Conservation (phyloP, 2,797 vertebrate genomes). For the Cyprinodon diabolis region DNA sequence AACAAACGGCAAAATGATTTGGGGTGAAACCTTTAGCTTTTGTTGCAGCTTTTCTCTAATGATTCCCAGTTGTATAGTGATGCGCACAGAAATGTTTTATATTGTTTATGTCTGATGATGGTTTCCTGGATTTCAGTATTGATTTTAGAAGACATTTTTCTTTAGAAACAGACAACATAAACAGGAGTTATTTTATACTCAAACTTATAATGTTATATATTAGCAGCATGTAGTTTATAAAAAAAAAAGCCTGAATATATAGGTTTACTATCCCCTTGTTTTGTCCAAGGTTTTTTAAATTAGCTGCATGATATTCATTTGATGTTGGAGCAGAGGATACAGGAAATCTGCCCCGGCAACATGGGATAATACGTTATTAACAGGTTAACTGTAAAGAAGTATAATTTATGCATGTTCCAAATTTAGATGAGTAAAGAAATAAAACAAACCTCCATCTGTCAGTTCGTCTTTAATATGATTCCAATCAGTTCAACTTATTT, state of each 20-base stretch:
- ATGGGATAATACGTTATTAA: not conserved
- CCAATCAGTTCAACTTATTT: not conserved
- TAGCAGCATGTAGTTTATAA: not conserved
- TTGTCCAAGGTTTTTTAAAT: not conserved
- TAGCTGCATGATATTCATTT: not conserved
- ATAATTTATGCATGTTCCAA: not conserved
- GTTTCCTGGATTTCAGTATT: not conserved
- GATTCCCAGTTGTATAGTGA: not conserved
- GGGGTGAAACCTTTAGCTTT: constrained; percentile 24
- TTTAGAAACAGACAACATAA: not conserved
- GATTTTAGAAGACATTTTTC: not conserved
- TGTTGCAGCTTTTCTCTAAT: constrained; percentile 1
- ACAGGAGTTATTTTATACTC: not conserved
- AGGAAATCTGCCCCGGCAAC: not conserved
- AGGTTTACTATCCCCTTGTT: not conserved
- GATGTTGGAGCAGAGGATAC: not conserved
- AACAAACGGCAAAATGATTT: constrained; percentile 18
- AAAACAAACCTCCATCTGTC: not conserved
- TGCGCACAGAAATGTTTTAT: not conserved
- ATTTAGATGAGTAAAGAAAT: not conserved
- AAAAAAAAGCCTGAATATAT: not conserved
- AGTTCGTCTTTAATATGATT: not conserved
- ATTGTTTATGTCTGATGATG: not conserved
- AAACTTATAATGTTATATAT: not conserved
- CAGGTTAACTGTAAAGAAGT: not conserved